Base-by-base conservation (phyloP, 2,113 vertebrate genomes). In the Colossoma macropomum region DNA sequence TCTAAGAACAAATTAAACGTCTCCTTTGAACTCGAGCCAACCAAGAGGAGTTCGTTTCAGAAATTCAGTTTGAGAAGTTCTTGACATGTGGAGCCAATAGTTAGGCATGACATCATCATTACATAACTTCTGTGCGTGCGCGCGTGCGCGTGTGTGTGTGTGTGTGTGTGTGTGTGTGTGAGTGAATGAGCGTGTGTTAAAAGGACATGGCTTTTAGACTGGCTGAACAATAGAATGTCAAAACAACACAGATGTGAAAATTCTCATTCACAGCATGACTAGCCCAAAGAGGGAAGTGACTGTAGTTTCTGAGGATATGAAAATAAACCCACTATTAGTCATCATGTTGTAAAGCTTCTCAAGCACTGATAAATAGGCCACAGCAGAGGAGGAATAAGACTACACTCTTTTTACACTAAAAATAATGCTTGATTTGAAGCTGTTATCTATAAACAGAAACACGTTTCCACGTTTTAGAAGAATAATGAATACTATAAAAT, bases 31-130 rank as follows among this genome's bases (percentile, higher is more conserved):
- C 15, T 72, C 13, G 28, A 16, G 27, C 41, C 15, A n/a, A 72
- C 19, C 27, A 13, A 62, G 59, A 62, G 11, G 2, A 28, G 45
- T 69, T 63, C 34, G 5, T 10, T 25, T 68, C 21, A n/a, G 21
- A 21, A 50, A 30, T 19, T 41, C 9, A 45, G 52, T 30, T 13
- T 28, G 27, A 59, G 28, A 23, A 54, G 27, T 69, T 60, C 41
- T 74, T 65, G 73, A 60, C 73, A 82, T 85, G 87, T 85, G 86
- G 87, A 88, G 80, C 71, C 60, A 81, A 85, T 65, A 60, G 52
- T 70, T 59, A 62, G 32, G 38, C 81, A 90, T 91, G 82, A 92
- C 90, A 86, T 91, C 92, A 93, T 80, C 17, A 77, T 92, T 91
- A 90, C 90, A 91, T 90, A 90, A 92, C 38, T 12, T 5, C 8